Evolutionary conservation across 2,113 vertebrate species (phyloP).

Genomic region (Jacana jacana): DNA sequence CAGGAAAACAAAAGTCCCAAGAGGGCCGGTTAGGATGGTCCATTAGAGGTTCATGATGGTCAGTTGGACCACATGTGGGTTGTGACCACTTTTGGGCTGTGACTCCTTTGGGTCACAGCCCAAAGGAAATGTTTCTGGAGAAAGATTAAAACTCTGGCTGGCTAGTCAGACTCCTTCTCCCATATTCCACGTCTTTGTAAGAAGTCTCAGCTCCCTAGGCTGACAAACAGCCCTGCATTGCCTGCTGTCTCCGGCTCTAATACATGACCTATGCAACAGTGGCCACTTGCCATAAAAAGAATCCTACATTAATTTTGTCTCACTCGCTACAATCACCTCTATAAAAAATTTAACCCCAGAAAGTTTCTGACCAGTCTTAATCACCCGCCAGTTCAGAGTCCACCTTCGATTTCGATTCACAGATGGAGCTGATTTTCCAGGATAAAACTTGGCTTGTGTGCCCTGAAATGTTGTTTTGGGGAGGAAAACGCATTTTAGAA

Average conservation of each 20-base stretch:
- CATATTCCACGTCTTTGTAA: not conserved
- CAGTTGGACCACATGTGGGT: no score
- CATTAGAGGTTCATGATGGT: conserved; percentile 37
- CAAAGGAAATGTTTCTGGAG: not conserved
- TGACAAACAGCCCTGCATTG: not conserved
- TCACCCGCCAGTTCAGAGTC: not conserved
- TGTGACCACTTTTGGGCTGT: no score
- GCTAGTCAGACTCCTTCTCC: not conserved
- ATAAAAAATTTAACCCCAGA: not conserved
- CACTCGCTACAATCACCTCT: not conserved
- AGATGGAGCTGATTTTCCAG: conserved; percentile 9
- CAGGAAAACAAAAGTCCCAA: conserved; percentile 20
- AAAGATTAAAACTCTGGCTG: not conserved
- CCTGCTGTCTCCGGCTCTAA: not conserved
- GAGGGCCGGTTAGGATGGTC: not conserved
- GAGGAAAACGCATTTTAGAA: not conserved
- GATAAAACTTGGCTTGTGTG: not conserved
- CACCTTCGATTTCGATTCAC: not conserved
- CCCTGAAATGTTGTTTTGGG: not conserved
- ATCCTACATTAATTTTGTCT: not conserved
- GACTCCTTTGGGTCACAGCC: no score
- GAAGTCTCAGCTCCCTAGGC: not conserved
- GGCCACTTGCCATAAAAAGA: not conserved
- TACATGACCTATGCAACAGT: not conserved
- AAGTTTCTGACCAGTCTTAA: not conserved